Evolutionary conservation across 2,888 invertebrate genomes (phyloP).

Genomic region (Diaprepes abbreviatus): DNA sequence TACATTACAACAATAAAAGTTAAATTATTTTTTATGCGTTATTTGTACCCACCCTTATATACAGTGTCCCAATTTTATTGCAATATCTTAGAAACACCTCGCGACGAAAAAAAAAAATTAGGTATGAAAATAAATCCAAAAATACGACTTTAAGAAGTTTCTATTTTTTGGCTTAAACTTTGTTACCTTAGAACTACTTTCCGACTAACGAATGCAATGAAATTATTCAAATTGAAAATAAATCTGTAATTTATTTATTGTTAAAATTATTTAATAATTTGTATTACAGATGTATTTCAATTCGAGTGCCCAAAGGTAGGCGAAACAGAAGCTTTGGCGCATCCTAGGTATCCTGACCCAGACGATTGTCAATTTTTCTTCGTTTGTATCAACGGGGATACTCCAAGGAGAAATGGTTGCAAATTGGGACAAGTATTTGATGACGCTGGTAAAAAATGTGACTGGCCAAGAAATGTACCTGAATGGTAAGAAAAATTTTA

Average conservation of each 20-base stretch:
- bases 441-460: conserved; percentile 82
- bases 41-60: neutral
- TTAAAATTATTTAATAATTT: no score
- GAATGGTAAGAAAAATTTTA: conserved; percentile 85
- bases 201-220: no score
- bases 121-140: no score
- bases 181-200: no score
- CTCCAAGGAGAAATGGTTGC: conserved; percentile 88
- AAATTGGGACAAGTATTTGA: conserved; percentile 92
- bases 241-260: no score
- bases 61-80: no score
- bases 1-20: neutral
- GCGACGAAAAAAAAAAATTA: no score
- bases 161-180: no score
- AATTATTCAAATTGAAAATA: no score
- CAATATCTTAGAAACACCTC: no score
- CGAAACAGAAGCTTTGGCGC: conserved; percentile 79
- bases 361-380: conserved; percentile 94
- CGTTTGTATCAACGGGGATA: conserved; percentile 90
- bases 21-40: neutral
- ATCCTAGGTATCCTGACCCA: conserved; percentile 84
- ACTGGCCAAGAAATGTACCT: conserved; percentile 89
- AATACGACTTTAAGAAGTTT: no score
- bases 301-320: conserved; percentile 87
- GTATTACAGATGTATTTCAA: conserved; percentile 79